Evolutionary conservation across 2,113 vertebrate genomes (phyloP).

Genomic region (Ptyas mucosa): DNA sequence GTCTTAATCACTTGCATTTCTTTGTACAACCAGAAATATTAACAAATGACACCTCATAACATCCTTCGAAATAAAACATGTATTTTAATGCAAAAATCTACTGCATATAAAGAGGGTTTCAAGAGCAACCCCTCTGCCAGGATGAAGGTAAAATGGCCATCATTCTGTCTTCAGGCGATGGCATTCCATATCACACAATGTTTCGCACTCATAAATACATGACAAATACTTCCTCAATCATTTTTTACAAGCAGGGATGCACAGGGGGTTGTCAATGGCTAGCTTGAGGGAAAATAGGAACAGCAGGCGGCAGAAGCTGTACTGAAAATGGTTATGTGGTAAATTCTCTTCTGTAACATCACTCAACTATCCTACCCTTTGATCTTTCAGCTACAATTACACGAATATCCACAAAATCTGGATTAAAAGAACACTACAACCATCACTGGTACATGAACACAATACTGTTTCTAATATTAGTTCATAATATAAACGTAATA

Average conservation of each 20-base stretch:
- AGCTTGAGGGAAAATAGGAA: constrained; percentile 94
- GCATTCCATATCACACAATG: constrained; percentile 91
- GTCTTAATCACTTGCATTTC: constrained; percentile 69
- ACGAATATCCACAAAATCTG: constrained; percentile 82
- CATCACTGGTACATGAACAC: constrained; percentile 64
- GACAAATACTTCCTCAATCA: constrained; percentile 99
- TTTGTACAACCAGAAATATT: constrained; percentile 47
- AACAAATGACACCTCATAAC: constrained; percentile 60
- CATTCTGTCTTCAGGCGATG: constrained; percentile 85
- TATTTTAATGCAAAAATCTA: constrained; percentile 70
- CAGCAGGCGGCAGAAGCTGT: constrained; percentile 91
- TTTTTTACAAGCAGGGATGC: constrained; percentile 99
- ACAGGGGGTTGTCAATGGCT: constrained; percentile 91
- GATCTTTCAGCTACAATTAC: constrained; percentile 98
- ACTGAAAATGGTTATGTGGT: constrained; percentile 92
- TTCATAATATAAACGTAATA: constrained; percentile 57
- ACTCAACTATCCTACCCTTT: constrained; percentile 89
- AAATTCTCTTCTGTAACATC: constrained; percentile 98
- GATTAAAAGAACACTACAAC: constrained; percentile 38
- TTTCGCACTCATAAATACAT: constrained; percentile 97
- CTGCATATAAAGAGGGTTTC: constrained; percentile 73
- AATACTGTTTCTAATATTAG: constrained; percentile 57
- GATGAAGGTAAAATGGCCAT: constrained; percentile 76
- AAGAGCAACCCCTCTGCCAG: constrained; percentile 68
- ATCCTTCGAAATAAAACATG: constrained; percentile 69